A percentile compares a stretch with the other conserved stretches of the same genome.
phyloP scores from a whole-genome alignment of 2,797 vertebrate genomes.

The Saxicola maurus region DNA sequence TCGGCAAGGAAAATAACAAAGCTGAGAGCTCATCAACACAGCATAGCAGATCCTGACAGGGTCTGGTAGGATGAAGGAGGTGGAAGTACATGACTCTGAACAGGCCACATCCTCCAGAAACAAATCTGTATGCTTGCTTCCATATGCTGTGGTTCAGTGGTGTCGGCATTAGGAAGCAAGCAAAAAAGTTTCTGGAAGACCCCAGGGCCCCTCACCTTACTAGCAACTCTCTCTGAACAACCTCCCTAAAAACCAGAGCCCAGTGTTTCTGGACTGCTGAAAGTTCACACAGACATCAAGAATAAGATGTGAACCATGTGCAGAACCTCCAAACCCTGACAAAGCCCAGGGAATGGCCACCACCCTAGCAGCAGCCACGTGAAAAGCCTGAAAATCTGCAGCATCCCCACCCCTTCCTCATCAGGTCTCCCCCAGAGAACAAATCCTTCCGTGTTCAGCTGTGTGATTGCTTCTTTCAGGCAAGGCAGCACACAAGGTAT shows the following conservation, averaged over 20 bases:
- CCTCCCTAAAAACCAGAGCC: neutral
- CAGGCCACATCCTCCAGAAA: neutral
- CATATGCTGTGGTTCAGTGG: neutral
- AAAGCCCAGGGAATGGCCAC: neutral
- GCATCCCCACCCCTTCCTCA: neutral
- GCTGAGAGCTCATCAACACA: neutral
- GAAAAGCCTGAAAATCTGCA: neutral
- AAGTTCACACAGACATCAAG: neutral
- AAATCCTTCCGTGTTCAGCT: neutral
- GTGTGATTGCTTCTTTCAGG: neutral
- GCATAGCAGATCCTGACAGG: neutral
- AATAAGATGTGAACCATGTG: fast-evolving
- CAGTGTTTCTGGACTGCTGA: fast-evolving
- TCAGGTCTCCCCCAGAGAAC: neutral
- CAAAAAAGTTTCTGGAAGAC: neutral
- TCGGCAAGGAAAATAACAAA: fast-evolving
- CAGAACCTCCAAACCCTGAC: neutral
- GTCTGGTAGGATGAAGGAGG: neutral
- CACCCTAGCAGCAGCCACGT: neutral
- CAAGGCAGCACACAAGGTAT: neutral
- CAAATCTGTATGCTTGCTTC: neutral
- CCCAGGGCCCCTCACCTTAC: neutral
- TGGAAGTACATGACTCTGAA: neutral
- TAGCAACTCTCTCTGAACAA: neutral
- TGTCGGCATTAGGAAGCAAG: neutral